phyloP scores from a whole-genome alignment of 2,797 vertebrate genomes.

The Todus mexicanus region DNA sequence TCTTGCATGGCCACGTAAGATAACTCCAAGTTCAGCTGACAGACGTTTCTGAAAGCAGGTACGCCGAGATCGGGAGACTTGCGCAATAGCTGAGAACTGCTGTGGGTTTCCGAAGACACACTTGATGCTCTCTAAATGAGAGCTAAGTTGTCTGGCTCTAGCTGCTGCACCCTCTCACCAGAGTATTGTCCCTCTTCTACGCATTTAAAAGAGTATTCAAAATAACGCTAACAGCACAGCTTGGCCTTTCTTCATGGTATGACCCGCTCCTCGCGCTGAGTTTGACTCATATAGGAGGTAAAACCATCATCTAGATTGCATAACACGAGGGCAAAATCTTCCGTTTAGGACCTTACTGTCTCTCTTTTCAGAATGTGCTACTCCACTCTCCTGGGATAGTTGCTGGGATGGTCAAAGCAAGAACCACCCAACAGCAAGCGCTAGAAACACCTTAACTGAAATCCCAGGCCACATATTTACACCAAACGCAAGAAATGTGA shows the following conservation, averaged over 20 bases:
- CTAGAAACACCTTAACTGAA: neutral
- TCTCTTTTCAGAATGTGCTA: neutral
- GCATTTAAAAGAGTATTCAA: neutral
- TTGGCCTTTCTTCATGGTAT: neutral
- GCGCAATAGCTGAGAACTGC: neutral
- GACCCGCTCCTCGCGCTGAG: neutral
- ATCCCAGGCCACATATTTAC: neutral
- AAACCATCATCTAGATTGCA: neutral
- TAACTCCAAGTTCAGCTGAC: neutral
- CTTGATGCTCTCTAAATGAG: neutral
- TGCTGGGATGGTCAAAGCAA: neutral
- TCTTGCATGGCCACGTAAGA: neutral
- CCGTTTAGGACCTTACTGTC: neutral
- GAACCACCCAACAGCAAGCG: neutral
- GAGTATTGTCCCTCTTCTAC: fast-evolving
- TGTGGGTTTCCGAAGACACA: neutral
- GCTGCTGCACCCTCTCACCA: neutral
- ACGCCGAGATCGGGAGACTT: neutral
- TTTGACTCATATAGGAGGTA: neutral
- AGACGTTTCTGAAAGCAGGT: neutral
- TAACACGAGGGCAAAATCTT: neutral
- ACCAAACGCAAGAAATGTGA: neutral
- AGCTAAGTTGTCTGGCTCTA: neutral
- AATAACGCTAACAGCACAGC: neutral
- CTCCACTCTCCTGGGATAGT: neutral